Base-by-base conservation (phyloP, 1,140 invertebrate genomes). In the Zaprionus taronus region DNA sequence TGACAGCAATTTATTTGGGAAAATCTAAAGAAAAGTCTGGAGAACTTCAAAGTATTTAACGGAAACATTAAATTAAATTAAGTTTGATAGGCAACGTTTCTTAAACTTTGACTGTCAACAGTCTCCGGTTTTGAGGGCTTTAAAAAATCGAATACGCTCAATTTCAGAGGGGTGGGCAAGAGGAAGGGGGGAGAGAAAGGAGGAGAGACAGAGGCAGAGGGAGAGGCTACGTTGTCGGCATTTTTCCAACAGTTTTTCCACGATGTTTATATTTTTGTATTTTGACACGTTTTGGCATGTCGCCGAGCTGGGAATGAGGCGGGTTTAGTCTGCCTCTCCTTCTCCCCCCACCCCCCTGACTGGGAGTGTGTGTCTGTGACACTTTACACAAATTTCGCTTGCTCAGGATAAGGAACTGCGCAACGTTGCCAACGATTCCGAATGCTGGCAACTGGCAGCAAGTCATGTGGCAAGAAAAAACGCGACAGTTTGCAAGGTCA, bases 401-500 rank as follows among this genome's bases (percentile, higher is more conserved):
- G 82, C 79, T 82, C 31, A 79, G 83, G 71, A 49, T 56, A 64
- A 73, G 73, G 74, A 80, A 77, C 79, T 79, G 61, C 67, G 71
- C 79, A 60, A 64, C 68, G 69, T 68, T 78, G 58, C 17, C 53
- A 65, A 51, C 62, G 53, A 57, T 49, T 49, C 17, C 47, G 1
- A 6, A 63, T n/a, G 62, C 72, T 65, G 69, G 12, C 56, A 58
- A 58, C 62, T 77, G 69, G 41, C 63, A 73, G 53, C 83, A 83
- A 80, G 81, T 84, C 84, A 90, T 89, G 85, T 89, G 84, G 84
- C 85, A 89, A 47, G 41, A 17, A 83, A 89, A 67, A 89, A 87
- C 73, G 81, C 84, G 84, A 89, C 84, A 89, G 81, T 84, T 89
- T 89, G 84, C 84, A 89, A 89, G 84, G 84, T 89, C 84, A 89